Evolutionary conservation across 2,888 invertebrate species (phyloP).

Genomic region (Beris chalybata): DNA sequence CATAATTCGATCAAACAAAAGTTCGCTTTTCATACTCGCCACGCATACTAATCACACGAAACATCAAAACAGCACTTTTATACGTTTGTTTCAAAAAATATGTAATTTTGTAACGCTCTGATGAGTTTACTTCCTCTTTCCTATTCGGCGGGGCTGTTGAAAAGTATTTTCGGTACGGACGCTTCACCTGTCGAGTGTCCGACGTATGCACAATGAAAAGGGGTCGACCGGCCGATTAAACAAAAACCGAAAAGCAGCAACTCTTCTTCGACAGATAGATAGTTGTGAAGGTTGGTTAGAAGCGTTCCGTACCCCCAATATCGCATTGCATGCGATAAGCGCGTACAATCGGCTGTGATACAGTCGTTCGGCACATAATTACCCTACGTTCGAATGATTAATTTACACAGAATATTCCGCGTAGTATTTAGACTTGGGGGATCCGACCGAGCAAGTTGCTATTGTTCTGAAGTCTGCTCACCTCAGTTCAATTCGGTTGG

Average conservation of each 20-base stretch:
- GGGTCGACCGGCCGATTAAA: constrained; percentile 21
- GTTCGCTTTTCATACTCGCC: background rate
- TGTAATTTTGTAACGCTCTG: constrained; percentile 36
- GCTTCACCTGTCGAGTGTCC: constrained; percentile 3
- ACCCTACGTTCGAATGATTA: constrained; percentile 11
- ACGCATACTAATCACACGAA: background rate
- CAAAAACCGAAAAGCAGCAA: background rate
- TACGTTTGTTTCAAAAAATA: constrained; percentile 22
- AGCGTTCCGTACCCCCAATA: too few species aligned
- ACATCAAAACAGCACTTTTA: background rate
- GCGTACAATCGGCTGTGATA: background rate
- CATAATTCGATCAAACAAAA: background rate
- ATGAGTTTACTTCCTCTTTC: constrained; percentile 36
- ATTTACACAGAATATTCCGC: constrained; percentile 14
- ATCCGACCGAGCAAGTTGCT: background rate
- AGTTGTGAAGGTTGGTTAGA: too few species aligned
- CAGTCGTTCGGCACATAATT: constrained; percentile 4
- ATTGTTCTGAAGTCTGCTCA: constrained; percentile 30
- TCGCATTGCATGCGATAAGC: too few species aligned
- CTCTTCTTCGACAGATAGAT: too few species aligned
- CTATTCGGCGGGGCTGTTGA: constrained; percentile 5
- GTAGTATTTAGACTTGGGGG: background rate
- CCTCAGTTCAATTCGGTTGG: constrained; percentile 42
- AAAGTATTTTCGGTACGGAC: background rate
- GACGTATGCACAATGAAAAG: constrained; percentile 12